A percentile compares a stretch with the other conserved stretches of the same genome.
Evolutionary conservation across 2,113 vertebrate species (phyloP).

Genomic region (Ictalurus furcatus): DNA sequence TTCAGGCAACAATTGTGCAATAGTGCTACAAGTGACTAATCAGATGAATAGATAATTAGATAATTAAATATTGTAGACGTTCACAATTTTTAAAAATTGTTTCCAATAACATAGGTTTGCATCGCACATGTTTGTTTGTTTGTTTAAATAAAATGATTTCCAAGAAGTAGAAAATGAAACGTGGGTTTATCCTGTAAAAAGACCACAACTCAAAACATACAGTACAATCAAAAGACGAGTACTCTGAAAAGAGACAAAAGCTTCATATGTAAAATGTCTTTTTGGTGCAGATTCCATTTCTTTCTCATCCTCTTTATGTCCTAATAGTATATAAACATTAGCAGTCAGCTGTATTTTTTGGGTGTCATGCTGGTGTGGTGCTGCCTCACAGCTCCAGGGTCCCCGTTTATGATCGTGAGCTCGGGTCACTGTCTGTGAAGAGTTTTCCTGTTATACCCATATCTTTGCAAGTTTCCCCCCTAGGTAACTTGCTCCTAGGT

Average conservation of each 20-base stretch:
- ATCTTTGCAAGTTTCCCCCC: neutral
- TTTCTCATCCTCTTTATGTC: neutral
- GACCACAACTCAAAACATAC: too few relatives aligned
- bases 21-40: neutral
- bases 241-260: neutral
- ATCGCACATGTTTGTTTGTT: neutral
- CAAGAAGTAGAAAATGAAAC: neutral
- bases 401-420: neutral
- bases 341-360: neutral
- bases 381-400: neutral
- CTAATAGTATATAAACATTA: neutral
- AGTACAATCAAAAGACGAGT: neutral
- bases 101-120: neutral
- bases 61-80: neutral
- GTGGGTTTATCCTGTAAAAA: neutral
- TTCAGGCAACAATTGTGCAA: neutral
- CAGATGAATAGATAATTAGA: neutral
- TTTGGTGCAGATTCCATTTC: neutral
- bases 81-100: neutral
- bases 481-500: neutral
- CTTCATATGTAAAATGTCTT: neutral
- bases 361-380: neutral
- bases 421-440: neutral
- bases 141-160: neutral
- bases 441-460: neutral